Evolutionary conservation across 30 jellyfish, hydroid and myxozoan species (phyloP).

Genomic region (Turritopsis rubra): DNA sequence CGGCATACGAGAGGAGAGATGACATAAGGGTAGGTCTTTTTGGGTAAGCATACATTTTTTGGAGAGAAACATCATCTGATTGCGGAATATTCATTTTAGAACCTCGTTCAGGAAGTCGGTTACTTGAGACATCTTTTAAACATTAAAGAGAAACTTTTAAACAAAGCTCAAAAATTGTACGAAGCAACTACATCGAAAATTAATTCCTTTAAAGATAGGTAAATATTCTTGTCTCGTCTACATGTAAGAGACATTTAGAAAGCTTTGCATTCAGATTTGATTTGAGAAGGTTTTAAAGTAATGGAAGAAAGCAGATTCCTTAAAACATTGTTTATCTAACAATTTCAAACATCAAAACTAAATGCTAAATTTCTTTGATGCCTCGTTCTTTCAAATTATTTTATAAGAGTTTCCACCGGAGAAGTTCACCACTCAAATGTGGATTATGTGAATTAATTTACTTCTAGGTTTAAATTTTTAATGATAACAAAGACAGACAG

Average conservation of each 20-base stretch:
- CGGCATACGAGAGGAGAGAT: conserved; percentile 20
- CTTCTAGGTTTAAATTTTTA: background rate
- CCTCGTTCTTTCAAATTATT: background rate
- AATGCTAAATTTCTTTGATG: background rate
- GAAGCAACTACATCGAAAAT: background rate
- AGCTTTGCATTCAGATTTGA: no score
- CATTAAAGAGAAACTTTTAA: background rate
- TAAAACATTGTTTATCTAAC: no score
- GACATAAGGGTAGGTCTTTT: conserved; percentile 19
- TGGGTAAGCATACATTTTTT: background rate
- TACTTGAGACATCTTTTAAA: background rate
- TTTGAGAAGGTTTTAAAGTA: no score
- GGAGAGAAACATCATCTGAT: background rate
- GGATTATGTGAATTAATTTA: no score
- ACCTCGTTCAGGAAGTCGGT: conserved; percentile 13
- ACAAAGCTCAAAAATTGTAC: conserved; percentile 1
- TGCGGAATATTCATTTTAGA: no score
- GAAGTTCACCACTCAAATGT: background rate
- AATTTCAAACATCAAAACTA: no score
- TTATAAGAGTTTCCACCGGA: no score
- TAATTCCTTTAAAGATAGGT: conserved; percentile 8
- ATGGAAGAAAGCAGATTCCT: no score
- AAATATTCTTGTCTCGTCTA: background rate
- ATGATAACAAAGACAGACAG: background rate
- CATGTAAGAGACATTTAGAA: no score